Base-by-base conservation (phyloP, 92 coral and sea anemone genomes). In the Scolanthus callimorphus region DNA sequence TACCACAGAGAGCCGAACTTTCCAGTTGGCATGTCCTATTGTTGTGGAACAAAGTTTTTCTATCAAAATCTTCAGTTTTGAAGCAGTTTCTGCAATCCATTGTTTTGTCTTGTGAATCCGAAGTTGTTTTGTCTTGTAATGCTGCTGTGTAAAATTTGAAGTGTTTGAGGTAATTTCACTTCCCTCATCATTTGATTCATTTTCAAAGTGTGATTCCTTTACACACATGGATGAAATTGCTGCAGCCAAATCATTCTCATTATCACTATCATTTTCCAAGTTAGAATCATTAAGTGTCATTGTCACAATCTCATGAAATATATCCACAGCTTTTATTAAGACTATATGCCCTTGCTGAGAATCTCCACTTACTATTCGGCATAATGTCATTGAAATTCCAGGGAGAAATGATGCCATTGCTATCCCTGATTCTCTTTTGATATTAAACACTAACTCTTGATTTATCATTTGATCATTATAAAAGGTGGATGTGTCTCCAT, bases 331-430 rank as follows among this genome's bases (percentile, higher is more conserved):
- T 30, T 79, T 57, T 0, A 59, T 50, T 6, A 94, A 8, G 20
- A 89, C 67, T 24, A 43, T 73, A 68, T 94, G 97, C 21, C 96
- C 89, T 39, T 88, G 96, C 25, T 71, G 55, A 4, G 86, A 50
- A 49, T 86, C 95, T 2, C 82, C 59, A 2, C 79, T 56, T 25
- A 89, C 51, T 4, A 85, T 37, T 55, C 85, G 67, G 46, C 89
- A 60, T 1, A 94, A 58, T 27, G 87, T 41, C 62, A 79, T 70
- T 48, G 97, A 88, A 49, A 94, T 89, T 19, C 99, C 99, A 25
- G 99, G 99, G 29, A 94, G 22, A 59, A 94, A 94, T 3, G 99
- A 94, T 27, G 96, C 86, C 69, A 94, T 79, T 4, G 79, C 43
- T 21, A 47, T 19, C 0, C 86, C 80, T 12, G 65, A 70, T 30